These are phyloP conservation scores for Pantelozetes paolii DNA, from an alignment of 2,888 invertebrate species.

Conservation along the genomic window DNA sequence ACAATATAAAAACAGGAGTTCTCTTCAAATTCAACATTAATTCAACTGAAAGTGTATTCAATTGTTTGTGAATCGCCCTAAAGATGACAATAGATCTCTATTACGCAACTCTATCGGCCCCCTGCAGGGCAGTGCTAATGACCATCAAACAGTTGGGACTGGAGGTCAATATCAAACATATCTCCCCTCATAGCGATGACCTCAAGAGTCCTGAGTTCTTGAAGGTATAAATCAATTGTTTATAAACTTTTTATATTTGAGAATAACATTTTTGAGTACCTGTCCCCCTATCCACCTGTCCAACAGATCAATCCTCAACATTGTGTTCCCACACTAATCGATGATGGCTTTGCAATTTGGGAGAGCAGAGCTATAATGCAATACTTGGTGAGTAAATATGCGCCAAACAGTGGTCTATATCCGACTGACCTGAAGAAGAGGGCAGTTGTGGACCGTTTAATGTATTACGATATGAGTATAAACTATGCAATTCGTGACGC, in stretches of 20 bases:
- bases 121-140: conserved; percentile 64
- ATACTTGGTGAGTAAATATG: conserved; percentile 74
- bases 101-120: conserved; percentile 52
- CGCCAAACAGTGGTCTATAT: conserved; percentile 67
- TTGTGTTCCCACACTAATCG: conserved; percentile 74
- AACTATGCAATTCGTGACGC: conserved; percentile 66
- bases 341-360: conserved; percentile 69
- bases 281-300: neutral
- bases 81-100: conserved; percentile 46
- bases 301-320: conserved; percentile 60
- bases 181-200: conserved; percentile 62
- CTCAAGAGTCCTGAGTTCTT: conserved; percentile 64
- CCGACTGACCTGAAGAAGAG: conserved; percentile 66
- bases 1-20: no score
- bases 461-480: conserved; percentile 58
- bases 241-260: neutral
- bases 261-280: neutral
- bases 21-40: no score
- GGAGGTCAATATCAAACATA: conserved; percentile 63
- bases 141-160: conserved; percentile 64
- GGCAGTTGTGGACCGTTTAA: conserved; percentile 67
- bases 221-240: conserved; percentile 56
- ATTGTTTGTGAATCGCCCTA: no score
- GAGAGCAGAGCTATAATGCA: conserved; percentile 77
- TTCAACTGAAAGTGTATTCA: no score